A percentile compares a stretch with the other conserved stretches of the same genome.
Evolutionary conservation across 2,113 vertebrate genomes (phyloP).

Genomic region (Regulus satrapa): DNA sequence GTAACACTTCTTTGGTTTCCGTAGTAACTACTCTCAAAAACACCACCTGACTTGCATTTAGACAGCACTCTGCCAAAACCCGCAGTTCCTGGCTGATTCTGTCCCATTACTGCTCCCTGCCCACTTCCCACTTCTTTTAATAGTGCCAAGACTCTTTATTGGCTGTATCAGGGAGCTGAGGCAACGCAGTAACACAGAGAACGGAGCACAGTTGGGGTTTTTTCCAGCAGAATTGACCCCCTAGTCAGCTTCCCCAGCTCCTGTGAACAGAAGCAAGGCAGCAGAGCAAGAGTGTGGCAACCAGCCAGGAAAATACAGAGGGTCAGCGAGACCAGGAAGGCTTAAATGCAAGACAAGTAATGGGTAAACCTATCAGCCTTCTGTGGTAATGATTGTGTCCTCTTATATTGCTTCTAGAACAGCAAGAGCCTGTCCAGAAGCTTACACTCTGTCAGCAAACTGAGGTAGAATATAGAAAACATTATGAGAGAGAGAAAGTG

Average conservation of each 20-base stretch:
- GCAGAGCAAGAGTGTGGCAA: rapidly evolving
- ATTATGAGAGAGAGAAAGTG: background rate
- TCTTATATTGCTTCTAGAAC: background rate
- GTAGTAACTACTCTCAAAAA: background rate
- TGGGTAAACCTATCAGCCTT: background rate
- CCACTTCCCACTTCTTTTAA: background rate
- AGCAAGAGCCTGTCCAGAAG: background rate
- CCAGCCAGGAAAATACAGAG: background rate
- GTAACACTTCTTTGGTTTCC: background rate
- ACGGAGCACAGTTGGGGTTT: rapidly evolving
- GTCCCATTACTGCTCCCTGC: background rate
- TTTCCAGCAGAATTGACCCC: rapidly evolving
- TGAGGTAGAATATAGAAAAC: background rate
- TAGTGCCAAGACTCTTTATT: background rate
- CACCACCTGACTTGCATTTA: background rate
- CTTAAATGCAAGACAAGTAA: background rate
- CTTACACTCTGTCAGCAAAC: background rate
- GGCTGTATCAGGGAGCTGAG: background rate
- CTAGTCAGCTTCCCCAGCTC: background rate
- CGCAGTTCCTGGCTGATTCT: background rate
- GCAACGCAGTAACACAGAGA: background rate
- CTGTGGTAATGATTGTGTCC: rapidly evolving
- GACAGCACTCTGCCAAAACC: background rate
- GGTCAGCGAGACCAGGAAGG: background rate
- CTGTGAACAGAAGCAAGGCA: background rate